These are phyloP conservation scores for Geotrypetes seraphini DNA, from an alignment of 2,797 vertebrate species.

Conservation along the genomic window DNA sequence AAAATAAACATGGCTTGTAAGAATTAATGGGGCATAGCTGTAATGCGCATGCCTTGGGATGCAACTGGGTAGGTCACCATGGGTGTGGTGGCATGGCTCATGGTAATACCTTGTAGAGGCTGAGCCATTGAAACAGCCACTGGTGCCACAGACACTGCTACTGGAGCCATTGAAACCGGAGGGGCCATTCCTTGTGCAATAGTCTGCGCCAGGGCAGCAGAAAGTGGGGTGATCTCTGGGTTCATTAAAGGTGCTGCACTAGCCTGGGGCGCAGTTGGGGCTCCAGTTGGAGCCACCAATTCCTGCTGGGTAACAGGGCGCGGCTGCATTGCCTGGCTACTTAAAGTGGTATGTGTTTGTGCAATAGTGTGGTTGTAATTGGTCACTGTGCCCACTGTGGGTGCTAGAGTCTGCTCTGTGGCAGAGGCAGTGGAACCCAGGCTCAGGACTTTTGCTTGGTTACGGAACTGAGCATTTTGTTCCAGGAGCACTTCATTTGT, in stretches of 20 bases:
- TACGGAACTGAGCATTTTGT: slow-evolving; percentile 93
- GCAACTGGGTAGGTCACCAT: slow-evolving; percentile 95
- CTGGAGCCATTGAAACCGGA: slow-evolving; percentile 89
- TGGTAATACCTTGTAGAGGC: slow-evolving; percentile 82
- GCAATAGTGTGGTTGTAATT: slow-evolving; percentile 95
- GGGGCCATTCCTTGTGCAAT: slow-evolving; percentile 92
- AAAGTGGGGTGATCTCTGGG: slow-evolving; percentile 85
- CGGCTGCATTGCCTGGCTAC: slow-evolving; percentile 85
- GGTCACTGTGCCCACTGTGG: slow-evolving; percentile 78
- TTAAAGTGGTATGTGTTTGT: slow-evolving; percentile 94
- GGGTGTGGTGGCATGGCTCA: slow-evolving; percentile 91
- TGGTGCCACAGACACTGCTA: slow-evolving; percentile 86
- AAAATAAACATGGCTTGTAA: too few species aligned
- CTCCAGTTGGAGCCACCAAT: slow-evolving; percentile 71
- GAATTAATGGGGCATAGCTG: slow-evolving; percentile 83
- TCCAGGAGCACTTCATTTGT: slow-evolving; percentile 97
- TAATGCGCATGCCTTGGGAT: slow-evolving; percentile 96
- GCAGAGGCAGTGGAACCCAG: slow-evolving; percentile 66
- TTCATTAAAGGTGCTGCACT: slow-evolving; percentile 81
- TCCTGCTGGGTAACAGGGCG: slow-evolving; percentile 85
- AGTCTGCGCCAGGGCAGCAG: slow-evolving; percentile 87
- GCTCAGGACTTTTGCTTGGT: slow-evolving; percentile 86
- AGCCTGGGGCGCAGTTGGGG: slow-evolving; percentile 63
- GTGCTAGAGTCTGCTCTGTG: slow-evolving; percentile 77
- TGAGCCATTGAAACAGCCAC: slow-evolving; percentile 92